A percentile compares a stretch with the other conserved stretches of the same genome.
These are phyloP conservation scores for Lathamus discolor DNA, from an alignment of 2,113 vertebrate species.

Conservation along the genomic window DNA sequence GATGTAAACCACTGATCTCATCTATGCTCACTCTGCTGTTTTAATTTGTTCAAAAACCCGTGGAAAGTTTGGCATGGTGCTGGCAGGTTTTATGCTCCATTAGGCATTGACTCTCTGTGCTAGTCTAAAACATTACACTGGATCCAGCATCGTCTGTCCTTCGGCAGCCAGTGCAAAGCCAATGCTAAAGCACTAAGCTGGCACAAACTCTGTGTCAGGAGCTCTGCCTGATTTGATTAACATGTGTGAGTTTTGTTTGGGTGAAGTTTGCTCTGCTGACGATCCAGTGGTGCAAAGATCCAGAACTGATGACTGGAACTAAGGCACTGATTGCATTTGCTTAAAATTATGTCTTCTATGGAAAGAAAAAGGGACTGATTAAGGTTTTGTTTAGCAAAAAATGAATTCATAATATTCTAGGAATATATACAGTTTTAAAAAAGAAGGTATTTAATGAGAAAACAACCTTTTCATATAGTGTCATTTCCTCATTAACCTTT, in stretches of 20 bases:
- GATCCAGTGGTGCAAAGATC: not conserved
- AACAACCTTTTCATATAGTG: not conserved
- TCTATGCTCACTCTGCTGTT: not conserved
- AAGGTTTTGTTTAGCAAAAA: conserved; percentile 1
- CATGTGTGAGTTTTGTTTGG: not conserved
- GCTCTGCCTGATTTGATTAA: not conserved
- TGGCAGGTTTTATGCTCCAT: not conserved
- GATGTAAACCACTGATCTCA: not conserved
- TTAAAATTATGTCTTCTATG: not conserved
- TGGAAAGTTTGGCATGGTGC: not conserved
- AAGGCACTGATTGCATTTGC: not conserved
- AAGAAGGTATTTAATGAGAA: conserved; percentile 11
- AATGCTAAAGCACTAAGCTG: not conserved
- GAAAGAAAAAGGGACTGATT: not conserved
- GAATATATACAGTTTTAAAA: not conserved
- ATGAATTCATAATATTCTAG: not conserved
- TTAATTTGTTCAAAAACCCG: not conserved
- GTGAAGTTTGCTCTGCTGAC: not conserved
- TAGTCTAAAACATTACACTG: not conserved
- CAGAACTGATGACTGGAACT: not conserved
- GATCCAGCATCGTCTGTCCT: not conserved
- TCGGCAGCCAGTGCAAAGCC: not conserved
- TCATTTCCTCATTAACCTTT: conserved; percentile 40
- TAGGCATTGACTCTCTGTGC: not conserved
- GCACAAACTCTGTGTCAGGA: not conserved